Base-by-base conservation (phyloP, 1,140 invertebrate species). In the Nephotettix cincticeps region DNA sequence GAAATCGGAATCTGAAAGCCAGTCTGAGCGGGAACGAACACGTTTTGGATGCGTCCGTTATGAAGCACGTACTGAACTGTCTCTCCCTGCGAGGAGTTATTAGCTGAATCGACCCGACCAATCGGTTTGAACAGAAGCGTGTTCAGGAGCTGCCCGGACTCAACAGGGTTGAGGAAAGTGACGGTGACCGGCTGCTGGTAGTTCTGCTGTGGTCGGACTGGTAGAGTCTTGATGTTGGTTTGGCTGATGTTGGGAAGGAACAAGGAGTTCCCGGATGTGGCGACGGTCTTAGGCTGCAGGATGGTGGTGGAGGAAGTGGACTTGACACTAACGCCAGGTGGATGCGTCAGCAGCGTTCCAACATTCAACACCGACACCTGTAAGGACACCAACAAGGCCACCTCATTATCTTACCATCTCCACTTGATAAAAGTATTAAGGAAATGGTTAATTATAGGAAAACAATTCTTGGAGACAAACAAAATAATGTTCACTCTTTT, bases 1-100 rank as follows among this genome's bases (percentile, higher is more conserved):
- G 80, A 80, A 70, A 83, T 81, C 28, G 82, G 80, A 76, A 83
- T 79, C 14, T 83, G 80, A 72, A 83, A 83, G 27, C 77, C 76
- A 69, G 79, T 63, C 64, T 72, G 75, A 56, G 68, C 71, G 21
- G 71, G 71, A n/a, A 75, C 36, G 73, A 79, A 81, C 13, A 82
- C 73, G 75, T 81, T 80, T 69, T 81, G 80, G 17, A 82, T 36
- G 13, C 76, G 64, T 11, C 71, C 74, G 23, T 78, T 76, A 47
- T 78, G 78, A 4, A 76, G 70, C 14, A 78, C 23, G 70, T 78
- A 77, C 63, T 78, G 76, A 28, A 75, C 61, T 0, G 71, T 64
- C 29, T 75, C 67, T 28, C 58, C 56, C 4, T 64, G 43, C 29
- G 80, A 76, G 1, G 79, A 78, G 45, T 47, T 65, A 13, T 36